These are phyloP conservation scores for Probosciger aterrimus DNA, from an alignment of 2,113 vertebrate species.

Conservation along the genomic window DNA sequence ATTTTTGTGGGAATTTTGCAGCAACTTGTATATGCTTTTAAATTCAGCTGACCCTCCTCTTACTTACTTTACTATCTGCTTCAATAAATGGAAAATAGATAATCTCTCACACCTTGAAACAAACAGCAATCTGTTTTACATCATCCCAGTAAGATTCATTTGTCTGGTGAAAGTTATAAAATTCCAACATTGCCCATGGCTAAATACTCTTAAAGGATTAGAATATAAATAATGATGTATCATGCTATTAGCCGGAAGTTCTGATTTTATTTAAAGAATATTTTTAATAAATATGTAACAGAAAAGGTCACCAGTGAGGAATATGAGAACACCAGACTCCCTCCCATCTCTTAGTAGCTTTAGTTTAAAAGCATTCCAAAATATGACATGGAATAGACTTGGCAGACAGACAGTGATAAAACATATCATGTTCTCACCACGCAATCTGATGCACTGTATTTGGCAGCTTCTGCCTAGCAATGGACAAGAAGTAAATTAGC, in stretches of 20 bases:
- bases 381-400: background rate
- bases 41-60: background rate
- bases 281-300: background rate
- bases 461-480: background rate
- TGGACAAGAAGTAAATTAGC: conserved; percentile 38
- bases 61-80: background rate
- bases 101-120: background rate
- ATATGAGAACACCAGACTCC: background rate
- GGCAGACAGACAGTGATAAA: conserved; percentile 17
- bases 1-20: background rate
- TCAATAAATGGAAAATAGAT: background rate
- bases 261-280: background rate
- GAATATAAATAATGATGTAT: background rate
- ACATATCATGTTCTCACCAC: background rate
- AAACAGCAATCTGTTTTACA: background rate
- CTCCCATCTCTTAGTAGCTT: background rate
- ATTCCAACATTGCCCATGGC: background rate
- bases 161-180: background rate
- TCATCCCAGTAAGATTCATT: background rate
- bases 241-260: background rate
- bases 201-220: background rate
- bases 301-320: background rate
- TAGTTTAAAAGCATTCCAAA: background rate
- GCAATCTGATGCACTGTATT: background rate
- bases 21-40: background rate